These are phyloP conservation scores for Caenorhabditis becei DNA, from an alignment of 2,888 invertebrate genomes.

Conservation along the genomic window DNA sequence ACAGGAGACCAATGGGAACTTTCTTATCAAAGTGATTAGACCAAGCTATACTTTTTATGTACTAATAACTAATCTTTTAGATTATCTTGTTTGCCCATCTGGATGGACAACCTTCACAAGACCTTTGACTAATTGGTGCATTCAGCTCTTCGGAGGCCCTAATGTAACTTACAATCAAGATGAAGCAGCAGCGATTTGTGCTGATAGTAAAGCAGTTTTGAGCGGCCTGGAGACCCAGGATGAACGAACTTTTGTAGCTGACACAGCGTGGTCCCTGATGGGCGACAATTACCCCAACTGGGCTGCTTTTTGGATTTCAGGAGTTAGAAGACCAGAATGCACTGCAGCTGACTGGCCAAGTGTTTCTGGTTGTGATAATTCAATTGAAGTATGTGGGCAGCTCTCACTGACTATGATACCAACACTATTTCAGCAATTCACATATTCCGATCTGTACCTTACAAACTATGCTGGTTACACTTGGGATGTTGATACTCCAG, in stretches of 20 bases:
- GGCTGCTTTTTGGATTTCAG: not conserved
- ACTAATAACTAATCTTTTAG: not conserved
- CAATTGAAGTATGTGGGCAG: not conserved
- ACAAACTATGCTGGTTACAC: not conserved
- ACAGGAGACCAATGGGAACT: no score
- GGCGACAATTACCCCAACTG: not conserved
- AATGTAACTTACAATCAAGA: not conserved
- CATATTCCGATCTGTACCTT: not conserved
- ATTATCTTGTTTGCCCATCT: not conserved
- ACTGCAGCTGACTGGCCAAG: not conserved
- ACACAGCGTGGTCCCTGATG: not conserved
- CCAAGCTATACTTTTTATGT: no score
- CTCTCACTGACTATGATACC: no score
- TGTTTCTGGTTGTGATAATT: not conserved
- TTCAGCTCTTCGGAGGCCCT: not conserved
- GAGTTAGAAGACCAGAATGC: not conserved
- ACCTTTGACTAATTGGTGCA: conserved; percentile 5
- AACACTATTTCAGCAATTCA: not conserved
- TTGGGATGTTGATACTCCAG: not conserved
- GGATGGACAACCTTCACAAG: conserved; percentile 1
- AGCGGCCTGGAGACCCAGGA: conserved; percentile 7
- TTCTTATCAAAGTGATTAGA: no score
- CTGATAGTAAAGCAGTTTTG: not conserved
- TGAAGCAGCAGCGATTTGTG: not conserved
- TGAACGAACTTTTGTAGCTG: not conserved